A percentile compares a stretch with the other conserved stretches of the same genome.
Conservation (phyloP, 1,140 invertebrate species). For the Leptinotarsa undecemlineata region DNA sequence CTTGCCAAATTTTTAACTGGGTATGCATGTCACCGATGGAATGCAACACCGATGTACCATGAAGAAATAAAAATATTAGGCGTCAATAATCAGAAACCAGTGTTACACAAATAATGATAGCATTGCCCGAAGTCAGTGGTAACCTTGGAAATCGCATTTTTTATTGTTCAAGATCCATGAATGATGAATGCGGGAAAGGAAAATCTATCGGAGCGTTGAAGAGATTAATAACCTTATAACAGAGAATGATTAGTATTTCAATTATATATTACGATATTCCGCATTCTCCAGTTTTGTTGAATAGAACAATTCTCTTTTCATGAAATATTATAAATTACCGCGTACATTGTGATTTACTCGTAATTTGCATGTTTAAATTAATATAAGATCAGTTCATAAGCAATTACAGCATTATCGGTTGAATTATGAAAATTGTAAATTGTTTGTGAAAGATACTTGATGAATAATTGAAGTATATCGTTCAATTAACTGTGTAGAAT, state of each 20-base stretch:
- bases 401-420: constrained; percentile 5
- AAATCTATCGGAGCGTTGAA: constrained; percentile 5
- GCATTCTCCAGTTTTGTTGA: neutral
- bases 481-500: neutral
- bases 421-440: constrained; percentile 6
- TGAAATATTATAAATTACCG: neutral
- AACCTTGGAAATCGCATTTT: neutral
- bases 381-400: neutral
- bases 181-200: neutral
- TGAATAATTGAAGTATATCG: neutral
- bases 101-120: neutral
- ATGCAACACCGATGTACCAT: too few species aligned
- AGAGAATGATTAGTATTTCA: neutral
- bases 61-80: too few species aligned
- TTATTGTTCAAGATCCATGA: neutral
- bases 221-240: neutral
- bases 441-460: neutral
- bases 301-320: neutral
- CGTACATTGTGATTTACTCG: constrained; percentile 8
- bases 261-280: constrained; percentile 4
- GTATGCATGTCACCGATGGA: too few species aligned
- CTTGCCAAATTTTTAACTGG: too few species aligned
- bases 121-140: neutral
- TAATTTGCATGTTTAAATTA: constrained; percentile 19
- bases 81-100: neutral